A percentile compares a stretch with the other conserved stretches of the same genome.
Evolutionary conservation across 1,140 invertebrate genomes (phyloP).

Genomic region (Solenopsis invicta): DNA sequence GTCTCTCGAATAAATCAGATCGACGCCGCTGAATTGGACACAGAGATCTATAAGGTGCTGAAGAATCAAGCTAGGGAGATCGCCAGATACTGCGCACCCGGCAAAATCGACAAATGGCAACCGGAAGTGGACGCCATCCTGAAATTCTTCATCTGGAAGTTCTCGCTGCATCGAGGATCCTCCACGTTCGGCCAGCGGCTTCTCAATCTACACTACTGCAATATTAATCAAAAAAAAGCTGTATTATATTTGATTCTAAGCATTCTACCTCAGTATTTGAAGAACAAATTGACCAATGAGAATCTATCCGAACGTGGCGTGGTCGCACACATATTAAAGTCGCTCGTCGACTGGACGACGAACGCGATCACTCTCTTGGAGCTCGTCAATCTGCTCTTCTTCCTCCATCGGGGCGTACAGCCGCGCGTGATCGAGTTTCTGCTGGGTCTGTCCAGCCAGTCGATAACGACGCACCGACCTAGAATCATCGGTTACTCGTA

Average conservation of each 20-base stretch:
- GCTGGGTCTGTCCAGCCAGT: constrained; percentile 79
- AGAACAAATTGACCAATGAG: constrained; percentile 75
- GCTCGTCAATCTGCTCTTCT: constrained; percentile 82
- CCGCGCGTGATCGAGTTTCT: constrained; percentile 80
- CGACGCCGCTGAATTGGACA: constrained; percentile 83
- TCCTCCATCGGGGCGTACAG: constrained; percentile 82
- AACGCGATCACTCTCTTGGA: constrained; percentile 75
- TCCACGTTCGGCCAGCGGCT: constrained; percentile 85
- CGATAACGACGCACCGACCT: constrained; percentile 75
- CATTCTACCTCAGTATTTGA: constrained; percentile 80
- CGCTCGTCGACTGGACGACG: constrained; percentile 68
- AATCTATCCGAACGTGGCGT: constrained; percentile 1
- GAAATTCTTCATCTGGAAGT: constrained; percentile 83
- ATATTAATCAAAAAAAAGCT: constrained; percentile 80
- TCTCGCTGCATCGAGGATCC: constrained; percentile 79
- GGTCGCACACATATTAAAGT: not conserved
- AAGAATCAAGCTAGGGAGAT: constrained; percentile 77
- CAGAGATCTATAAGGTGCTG: constrained; percentile 84
- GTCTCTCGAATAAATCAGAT: constrained; percentile 85
- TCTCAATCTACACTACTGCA: constrained; percentile 82
- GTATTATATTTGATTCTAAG: constrained; percentile 79
- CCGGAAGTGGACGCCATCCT: constrained; percentile 82
- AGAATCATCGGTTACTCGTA: constrained; percentile 85
- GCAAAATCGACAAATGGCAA: constrained; percentile 79
- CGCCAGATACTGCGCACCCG: constrained; percentile 76